Percentiles rank a stretch among this genome's conserved stretches.
phyloP scores from a whole-genome alignment of 2,888 invertebrate genomes.

The Perdita meconis region DNA sequence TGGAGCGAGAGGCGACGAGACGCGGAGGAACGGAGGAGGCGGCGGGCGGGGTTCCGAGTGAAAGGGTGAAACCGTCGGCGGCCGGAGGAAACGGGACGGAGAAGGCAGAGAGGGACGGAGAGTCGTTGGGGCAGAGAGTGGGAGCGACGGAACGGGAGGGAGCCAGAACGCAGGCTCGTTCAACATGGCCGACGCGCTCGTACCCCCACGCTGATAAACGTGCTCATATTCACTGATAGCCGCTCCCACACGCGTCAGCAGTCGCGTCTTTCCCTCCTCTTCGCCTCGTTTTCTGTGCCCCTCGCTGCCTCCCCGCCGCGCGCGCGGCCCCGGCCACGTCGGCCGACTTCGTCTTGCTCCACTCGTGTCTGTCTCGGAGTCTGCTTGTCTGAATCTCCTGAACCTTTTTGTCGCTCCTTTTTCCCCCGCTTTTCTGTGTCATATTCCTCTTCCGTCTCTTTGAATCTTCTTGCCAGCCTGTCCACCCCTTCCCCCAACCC shows the following conservation, averaged over 20 bases:
- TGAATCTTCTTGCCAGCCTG: not conserved
- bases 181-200: conserved; percentile 72
- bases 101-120: conserved; percentile 8
- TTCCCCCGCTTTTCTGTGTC: not conserved
- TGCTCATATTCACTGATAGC: conserved; percentile 63
- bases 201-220: conserved; percentile 66
- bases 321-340: conserved; percentile 13
- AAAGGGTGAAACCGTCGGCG: conserved; percentile 9
- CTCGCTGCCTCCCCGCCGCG: conserved; percentile 57
- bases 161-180: conserved; percentile 56
- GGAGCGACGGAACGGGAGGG: conserved; percentile 27
- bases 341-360: conserved; percentile 1
- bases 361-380: conserved; percentile 3
- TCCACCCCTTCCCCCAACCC: no score
- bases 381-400: conserved; percentile 14
- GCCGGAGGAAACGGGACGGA: conserved; percentile 17
- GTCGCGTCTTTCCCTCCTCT: conserved; percentile 51
- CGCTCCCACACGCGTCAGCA: conserved; percentile 60
- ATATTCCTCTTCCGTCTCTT: conserved; percentile 10
- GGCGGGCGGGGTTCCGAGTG: not conserved
- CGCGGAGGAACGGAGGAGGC: not conserved
- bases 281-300: conserved; percentile 32
- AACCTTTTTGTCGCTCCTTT: not conserved
- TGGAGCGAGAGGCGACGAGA: not conserved
- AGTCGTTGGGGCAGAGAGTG: conserved; percentile 5